Base-by-base conservation (phyloP, 2,113 vertebrate genomes). In the Noctilio leporinus region DNA sequence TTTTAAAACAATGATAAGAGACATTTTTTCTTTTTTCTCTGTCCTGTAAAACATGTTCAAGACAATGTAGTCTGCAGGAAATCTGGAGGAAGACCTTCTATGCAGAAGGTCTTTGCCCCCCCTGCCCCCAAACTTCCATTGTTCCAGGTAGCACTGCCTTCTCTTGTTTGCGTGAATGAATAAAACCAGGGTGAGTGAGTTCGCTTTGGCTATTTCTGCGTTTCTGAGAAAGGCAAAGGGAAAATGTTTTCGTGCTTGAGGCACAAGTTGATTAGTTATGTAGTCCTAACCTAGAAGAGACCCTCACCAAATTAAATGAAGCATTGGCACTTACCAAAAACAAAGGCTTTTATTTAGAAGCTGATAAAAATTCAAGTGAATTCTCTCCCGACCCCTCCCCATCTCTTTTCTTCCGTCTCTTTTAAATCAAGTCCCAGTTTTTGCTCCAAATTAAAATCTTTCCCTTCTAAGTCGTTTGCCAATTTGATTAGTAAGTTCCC, bases 51-150 rank as follows among this genome's bases (percentile, higher is more conserved):
- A 59, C 30, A 69, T 76, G 82, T 89, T 3, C 15, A 70, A 88
- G 55, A 80, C 64, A 85, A 91, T 69, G 49, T 55, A 89, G 30
- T 72, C 59, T 67, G 15, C 65, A 95, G 95, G 92, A 96, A 96
- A 86, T 93, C 96, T 97, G 92, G 75, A 96, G 80, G 87, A 97
- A 96, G 86, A 97, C 84, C 92, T 95, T 86, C 19, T 64, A 59
- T 45, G 10, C 70, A 93, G 51, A 73, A 55, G 55, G 78, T 93
- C 69, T 40, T 91, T 86, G 55, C 15, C 22, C 67, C 4, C 35
- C 15, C 17, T n/a, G n/a, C n/a, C 78, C 4, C n/a, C 47, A 83
- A 33, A 78, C 0, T 86, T 88, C 57, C 78, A 73, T 94, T 88
- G 65, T 90, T 95, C 84, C 89, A 47, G 67, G 49, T 57, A 86